Evolutionary conservation across 2,113 vertebrate genomes (phyloP).

Genomic region (Gadus chalcogrammus): DNA sequence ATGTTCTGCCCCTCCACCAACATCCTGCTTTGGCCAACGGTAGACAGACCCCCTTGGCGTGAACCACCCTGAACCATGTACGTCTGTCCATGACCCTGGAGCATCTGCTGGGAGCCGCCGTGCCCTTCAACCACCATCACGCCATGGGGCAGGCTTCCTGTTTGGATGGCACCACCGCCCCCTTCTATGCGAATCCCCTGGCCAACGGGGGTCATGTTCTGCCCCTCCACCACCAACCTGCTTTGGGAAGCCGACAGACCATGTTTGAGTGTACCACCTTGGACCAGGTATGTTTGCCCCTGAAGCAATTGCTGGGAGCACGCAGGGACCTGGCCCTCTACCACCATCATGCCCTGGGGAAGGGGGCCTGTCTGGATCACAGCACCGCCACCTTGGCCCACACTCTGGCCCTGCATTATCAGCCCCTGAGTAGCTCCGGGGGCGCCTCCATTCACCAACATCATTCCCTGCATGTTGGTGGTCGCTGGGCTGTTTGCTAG

Average conservation of each 20-base stretch:
- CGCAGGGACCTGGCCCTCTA: conserved; percentile 46
- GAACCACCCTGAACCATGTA: conserved; percentile 30
- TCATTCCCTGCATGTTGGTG: conserved; percentile 38
- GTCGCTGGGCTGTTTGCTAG: conserved; percentile 34
- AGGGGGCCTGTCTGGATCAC: conserved; percentile 46
- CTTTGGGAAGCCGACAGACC: conserved; percentile 42
- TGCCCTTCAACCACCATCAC: conserved; percentile 56
- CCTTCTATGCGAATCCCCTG: conserved; percentile 7
- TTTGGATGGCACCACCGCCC: conserved; percentile 35
- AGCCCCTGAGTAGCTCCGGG: conserved; percentile 8
- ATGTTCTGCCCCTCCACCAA: conserved; percentile 35
- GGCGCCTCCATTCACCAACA: conserved; percentile 32
- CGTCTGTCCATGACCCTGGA: conserved; percentile 36
- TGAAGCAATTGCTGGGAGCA: conserved; percentile 39
- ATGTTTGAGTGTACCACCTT: conserved; percentile 36
- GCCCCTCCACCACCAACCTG: conserved; percentile 33
- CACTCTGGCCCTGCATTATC: conserved; percentile 23
- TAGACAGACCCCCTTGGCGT: conserved; percentile 24
- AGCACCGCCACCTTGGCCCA: background rate
- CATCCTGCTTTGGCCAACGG: conserved; percentile 44
- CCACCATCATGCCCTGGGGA: conserved; percentile 56
- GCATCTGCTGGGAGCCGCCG: conserved; percentile 32
- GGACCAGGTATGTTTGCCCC: conserved; percentile 29
- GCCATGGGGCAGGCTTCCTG: conserved; percentile 50
- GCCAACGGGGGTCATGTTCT: conserved; percentile 44